Evolutionary conservation across 2,113 vertebrate genomes (phyloP).

Genomic region (Cavia porcellus): DNA sequence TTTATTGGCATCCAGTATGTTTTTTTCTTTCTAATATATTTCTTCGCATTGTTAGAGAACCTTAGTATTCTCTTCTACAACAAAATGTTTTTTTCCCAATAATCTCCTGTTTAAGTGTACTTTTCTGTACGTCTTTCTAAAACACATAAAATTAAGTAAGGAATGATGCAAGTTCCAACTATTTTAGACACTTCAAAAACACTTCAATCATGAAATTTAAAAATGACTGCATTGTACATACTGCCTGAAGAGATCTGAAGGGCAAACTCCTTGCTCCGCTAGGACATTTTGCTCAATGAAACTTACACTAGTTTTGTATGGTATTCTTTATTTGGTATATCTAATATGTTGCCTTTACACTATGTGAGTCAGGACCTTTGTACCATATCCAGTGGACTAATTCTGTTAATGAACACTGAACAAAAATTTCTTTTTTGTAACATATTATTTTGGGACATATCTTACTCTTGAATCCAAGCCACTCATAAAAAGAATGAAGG

Average conservation of each 20-base stretch:
- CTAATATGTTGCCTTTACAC: neutral
- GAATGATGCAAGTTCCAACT: neutral
- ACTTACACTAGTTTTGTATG: neutral
- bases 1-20: neutral
- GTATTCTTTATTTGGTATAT: neutral
- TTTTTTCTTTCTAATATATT: neutral
- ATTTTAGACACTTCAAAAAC: neutral
- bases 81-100: neutral
- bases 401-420: conserved; percentile 20
- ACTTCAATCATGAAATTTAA: conserved; percentile 23
- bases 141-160: neutral
- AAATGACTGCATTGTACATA: neutral
- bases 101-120: neutral
- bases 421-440: neutral
- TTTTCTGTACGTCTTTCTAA: neutral
- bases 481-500: neutral
- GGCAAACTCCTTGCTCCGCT: neutral
- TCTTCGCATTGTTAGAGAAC: neutral
- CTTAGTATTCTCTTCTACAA: neutral
- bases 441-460: neutral
- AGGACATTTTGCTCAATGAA: neutral
- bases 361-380: neutral
- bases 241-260: neutral
- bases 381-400: neutral
- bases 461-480: conserved; percentile 18